Percentiles rank a stretch among this genome's conserved stretches.
Evolutionary conservation across 2,797 vertebrate species (phyloP).

Genomic region (Apogon talboti): DNA sequence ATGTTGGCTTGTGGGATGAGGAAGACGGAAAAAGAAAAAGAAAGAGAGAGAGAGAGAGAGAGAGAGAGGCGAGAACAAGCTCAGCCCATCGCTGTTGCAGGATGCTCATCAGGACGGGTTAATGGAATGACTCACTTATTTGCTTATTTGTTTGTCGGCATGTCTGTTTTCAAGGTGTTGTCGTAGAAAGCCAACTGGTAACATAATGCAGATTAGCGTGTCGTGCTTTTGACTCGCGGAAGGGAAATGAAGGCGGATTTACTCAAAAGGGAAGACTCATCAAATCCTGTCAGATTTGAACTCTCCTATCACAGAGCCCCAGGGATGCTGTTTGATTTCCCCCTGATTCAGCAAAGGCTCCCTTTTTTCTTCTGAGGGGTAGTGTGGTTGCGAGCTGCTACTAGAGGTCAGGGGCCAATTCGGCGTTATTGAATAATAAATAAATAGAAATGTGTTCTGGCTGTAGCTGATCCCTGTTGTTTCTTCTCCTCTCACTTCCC

Average conservation of each 20-base stretch:
- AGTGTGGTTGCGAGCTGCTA: constrained; percentile 59
- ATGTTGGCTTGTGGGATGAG: constrained; percentile 33
- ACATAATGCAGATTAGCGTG: constrained; percentile 11
- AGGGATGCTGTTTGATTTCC: constrained; percentile 64
- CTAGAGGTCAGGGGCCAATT: constrained; percentile 80
- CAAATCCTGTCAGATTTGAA: constrained; percentile 76
- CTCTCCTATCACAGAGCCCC: constrained; percentile 54
- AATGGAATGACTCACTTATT: constrained; percentile 54
- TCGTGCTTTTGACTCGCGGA: constrained; percentile 31
- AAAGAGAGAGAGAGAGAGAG: too few species aligned
- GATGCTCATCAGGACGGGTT: constrained; percentile 33
- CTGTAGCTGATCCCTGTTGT: constrained; percentile 77
- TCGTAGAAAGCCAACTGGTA: not conserved
- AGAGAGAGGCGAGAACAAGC: too few species aligned
- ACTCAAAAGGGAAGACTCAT: constrained; percentile 70
- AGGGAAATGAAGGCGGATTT: constrained; percentile 31
- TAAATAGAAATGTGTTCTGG: constrained; percentile 79
- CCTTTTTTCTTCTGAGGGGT: too few species aligned
- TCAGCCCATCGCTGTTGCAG: too few species aligned
- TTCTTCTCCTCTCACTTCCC: constrained; percentile 62
- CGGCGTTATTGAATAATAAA: constrained; percentile 84
- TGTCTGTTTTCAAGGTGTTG: constrained; percentile 28
- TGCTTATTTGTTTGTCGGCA: constrained; percentile 36
- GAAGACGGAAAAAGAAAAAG: constrained; percentile 5
- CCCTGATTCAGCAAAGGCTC: constrained; percentile 69